Evolutionary conservation across 2,113 vertebrate genomes (phyloP), one percentile per base, ranked within the genome.

Genomic region (Alexandromys fortis): DNA sequence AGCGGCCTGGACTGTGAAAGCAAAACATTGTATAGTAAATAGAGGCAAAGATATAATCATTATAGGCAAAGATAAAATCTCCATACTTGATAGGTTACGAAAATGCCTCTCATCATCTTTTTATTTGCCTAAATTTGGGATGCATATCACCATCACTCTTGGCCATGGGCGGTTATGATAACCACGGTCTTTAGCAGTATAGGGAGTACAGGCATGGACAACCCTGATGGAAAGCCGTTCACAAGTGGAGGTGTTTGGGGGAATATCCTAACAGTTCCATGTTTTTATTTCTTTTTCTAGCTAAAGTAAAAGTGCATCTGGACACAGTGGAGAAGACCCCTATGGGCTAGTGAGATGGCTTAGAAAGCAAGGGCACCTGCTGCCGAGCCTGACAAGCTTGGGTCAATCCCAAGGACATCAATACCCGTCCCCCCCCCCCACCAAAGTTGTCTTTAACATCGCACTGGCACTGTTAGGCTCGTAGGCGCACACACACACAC

Each of bases 21-120:
- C 6, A 94, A 92, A 92, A 35, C 24, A 47, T 68, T 92, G 72
- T 47, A 81, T 77, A 88, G 19, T 38, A 93, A 95, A 86, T 90
- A 52, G 22, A 94, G 49, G 49, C 49, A 49, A 49, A 95, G 67
- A 78, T 38, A 91, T 22, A 83, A 63, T 67, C 30, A 86, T 92
- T 86, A 96, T 10, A n/a, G 85, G 7, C 47, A 88, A 68, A n/a
- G 58, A 86, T 90, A 49, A 87, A 42, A 85, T 88, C 30, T 55
- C 45, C 58, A 79, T 94, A 76, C n/a, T 89, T 81, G 5, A 55
- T 58, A 95, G 49, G 49, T 65, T 79, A 38, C 78, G 55, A 95
- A 65, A 85, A 90, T 73, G 35, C 9, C 33, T 55, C 45, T 42
- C 26, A n/a, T 22, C 65, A 89, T 93, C 16, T 82, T 87, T 42